These are phyloP conservation scores for Ceratotherium simum DNA, from an alignment of 2,113 vertebrate species.

Conservation along the genomic window DNA sequence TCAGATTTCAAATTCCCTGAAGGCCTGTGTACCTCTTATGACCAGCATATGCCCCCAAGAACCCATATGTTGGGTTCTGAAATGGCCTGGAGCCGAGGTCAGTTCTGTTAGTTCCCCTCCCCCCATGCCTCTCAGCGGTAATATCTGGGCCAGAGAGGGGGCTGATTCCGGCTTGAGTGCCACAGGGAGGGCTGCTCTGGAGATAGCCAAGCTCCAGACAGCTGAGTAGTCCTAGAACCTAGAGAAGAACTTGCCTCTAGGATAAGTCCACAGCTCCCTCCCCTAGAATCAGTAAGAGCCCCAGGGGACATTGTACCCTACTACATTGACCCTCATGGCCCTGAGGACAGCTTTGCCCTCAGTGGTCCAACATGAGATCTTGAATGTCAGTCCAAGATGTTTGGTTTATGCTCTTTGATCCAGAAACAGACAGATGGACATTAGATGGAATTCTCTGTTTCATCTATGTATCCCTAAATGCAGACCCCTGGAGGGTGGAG, in stretches of 20 bases:
- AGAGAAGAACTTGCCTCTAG: not conserved
- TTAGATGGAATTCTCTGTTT: not conserved
- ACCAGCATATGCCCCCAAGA: not conserved
- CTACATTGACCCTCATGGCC: not conserved
- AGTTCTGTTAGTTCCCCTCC: not conserved
- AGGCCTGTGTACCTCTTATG: not conserved
- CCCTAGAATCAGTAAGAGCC: not conserved
- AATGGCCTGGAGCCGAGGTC: not conserved
- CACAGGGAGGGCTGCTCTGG: not conserved
- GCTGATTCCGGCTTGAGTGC: not conserved
- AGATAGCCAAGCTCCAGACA: not conserved
- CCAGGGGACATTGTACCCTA: not conserved
- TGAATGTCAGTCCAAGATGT: not conserved
- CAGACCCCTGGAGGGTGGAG: not conserved
- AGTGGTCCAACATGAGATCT: not conserved
- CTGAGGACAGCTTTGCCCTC: not conserved
- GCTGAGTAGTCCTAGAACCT: not conserved
- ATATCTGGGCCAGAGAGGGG: not conserved
- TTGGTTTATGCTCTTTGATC: not conserved
- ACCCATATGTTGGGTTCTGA: not conserved
- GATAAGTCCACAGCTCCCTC: not conserved
- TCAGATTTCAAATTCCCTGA: conserved; percentile 31
- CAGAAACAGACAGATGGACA: not conserved
- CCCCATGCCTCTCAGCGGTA: not conserved
- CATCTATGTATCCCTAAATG: not conserved